phyloP scores from a whole-genome alignment of 2,113 vertebrate species.

The Circaetus cinerascens region DNA sequence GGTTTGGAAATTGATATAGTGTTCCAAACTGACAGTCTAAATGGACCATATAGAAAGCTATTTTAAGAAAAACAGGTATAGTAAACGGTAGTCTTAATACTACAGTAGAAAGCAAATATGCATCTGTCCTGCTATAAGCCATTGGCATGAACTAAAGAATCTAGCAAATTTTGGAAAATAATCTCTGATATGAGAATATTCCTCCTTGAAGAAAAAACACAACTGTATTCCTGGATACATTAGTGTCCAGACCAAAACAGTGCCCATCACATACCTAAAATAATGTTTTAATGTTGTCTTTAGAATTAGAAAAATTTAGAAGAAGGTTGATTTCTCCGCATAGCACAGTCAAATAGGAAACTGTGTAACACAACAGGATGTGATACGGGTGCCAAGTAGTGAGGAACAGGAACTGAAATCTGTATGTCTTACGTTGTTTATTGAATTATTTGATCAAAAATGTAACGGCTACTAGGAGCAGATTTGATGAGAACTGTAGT shows the following conservation, averaged over 20 bases:
- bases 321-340: neutral
- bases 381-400: neutral
- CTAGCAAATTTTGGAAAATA: neutral
- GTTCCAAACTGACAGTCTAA: neutral
- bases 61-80: neutral
- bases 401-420: constrained; percentile 49
- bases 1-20: neutral
- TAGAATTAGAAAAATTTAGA: neutral
- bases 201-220: neutral
- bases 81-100: neutral
- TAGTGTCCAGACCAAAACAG: neutral
- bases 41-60: neutral
- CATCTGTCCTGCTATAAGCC: neutral
- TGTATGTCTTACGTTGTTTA: neutral
- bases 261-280: neutral
- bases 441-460: constrained; percentile 10
- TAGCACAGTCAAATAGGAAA: neutral
- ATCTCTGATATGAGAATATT: neutral
- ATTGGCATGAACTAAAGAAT: neutral
- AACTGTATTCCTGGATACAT: neutral
- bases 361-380: neutral
- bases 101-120: neutral
- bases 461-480: neutral
- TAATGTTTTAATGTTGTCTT: neutral
- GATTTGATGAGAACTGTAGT: neutral